phyloP scores from a whole-genome alignment of 2,113 vertebrate genomes.

The Aegotheles bennettii region DNA sequence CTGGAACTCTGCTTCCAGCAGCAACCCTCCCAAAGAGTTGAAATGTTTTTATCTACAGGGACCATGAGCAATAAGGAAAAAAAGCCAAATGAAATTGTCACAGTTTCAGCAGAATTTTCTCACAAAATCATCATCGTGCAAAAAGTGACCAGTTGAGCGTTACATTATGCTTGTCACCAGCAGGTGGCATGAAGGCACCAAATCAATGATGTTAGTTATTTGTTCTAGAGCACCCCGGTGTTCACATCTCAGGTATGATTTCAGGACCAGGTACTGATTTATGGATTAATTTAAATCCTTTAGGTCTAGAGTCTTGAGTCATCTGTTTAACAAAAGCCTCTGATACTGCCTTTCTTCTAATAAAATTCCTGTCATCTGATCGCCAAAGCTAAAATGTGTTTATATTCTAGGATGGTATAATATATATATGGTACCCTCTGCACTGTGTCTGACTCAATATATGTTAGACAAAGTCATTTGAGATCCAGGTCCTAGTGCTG shows the following conservation, averaged over 20 bases:
- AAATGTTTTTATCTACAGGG: background rate
- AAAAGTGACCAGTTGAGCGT: background rate
- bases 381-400: background rate
- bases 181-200: background rate
- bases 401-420: background rate
- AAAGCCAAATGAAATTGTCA: background rate
- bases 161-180: background rate
- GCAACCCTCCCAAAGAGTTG: background rate
- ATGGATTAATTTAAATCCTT: background rate
- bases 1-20: background rate
- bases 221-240: background rate
- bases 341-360: background rate
- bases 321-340: background rate
- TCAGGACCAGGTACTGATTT: background rate
- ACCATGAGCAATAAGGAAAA: background rate
- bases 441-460: background rate
- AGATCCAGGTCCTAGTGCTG: background rate
- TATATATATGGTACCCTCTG: background rate
- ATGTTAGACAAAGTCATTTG: background rate
- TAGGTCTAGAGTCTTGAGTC: background rate
- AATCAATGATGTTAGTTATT: background rate
- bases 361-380: background rate
- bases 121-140: background rate
- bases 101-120: background rate
- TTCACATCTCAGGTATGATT: background rate